phyloP scores from a whole-genome alignment of 2,113 vertebrate species.

The Macheiramphus alcinus region DNA sequence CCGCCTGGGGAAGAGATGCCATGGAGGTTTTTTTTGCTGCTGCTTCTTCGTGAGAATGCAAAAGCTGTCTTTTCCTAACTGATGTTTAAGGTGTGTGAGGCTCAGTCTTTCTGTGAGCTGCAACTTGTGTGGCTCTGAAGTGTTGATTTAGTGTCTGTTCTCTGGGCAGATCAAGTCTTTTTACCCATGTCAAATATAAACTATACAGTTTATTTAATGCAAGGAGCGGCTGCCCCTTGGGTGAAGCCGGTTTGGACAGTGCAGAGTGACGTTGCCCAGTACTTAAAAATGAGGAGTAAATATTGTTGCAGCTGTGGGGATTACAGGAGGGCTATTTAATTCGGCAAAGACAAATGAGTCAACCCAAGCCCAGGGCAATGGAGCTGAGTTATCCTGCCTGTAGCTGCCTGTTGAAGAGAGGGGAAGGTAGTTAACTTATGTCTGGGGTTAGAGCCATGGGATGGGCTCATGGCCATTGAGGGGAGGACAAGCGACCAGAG shows the following conservation, averaged over 20 bases:
- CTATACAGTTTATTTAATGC: background rate
- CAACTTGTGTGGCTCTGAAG: no score
- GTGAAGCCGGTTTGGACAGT: background rate
- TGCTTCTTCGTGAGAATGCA: background rate
- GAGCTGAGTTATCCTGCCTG: background rate
- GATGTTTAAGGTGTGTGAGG: background rate
- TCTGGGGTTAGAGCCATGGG: background rate
- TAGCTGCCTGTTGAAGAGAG: background rate
- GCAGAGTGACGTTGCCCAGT: background rate
- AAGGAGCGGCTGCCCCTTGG: background rate
- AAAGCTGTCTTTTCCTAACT: background rate
- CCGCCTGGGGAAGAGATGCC: background rate
- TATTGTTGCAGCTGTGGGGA: no score
- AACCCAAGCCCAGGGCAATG: background rate
- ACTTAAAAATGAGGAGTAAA: background rate
- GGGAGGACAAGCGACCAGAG: no score
- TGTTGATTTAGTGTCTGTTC: no score
- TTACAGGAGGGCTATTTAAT: background rate
- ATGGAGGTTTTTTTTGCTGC: background rate
- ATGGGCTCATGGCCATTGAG: fast-evolving
- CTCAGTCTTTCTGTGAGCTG: background rate
- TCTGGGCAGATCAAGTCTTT: no score
- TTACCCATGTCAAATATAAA: no score
- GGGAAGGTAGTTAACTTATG: no score
- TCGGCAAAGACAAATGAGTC: background rate